Evolutionary conservation across 2,113 vertebrate species (phyloP).

Genomic region (Probosciger aterrimus): DNA sequence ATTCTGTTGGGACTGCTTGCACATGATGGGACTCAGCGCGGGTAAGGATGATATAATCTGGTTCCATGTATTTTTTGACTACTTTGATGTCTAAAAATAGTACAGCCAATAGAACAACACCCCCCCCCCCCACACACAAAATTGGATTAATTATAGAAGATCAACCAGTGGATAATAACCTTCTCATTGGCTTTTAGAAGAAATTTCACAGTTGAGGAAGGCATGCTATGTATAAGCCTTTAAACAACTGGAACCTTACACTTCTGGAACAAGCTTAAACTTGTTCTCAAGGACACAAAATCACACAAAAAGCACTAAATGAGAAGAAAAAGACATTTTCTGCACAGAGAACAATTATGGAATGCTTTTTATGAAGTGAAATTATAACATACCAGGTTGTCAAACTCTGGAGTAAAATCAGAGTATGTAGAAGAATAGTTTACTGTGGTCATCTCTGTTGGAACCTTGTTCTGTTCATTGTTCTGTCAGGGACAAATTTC

Average conservation of each 20-base stretch:
- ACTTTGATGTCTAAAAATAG: slow-evolving; percentile 51
- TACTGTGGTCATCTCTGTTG: background rate
- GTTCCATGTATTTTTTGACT: slow-evolving; percentile 6
- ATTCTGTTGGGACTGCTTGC: background rate
- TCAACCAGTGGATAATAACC: slow-evolving; percentile 37
- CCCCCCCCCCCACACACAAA: background rate
- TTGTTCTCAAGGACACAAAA: background rate
- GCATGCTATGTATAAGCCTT: background rate
- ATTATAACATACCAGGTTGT: background rate
- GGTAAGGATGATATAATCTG: slow-evolving; percentile 17
- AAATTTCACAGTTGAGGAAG: slow-evolving; percentile 28
- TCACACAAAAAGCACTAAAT: background rate
- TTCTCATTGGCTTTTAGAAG: slow-evolving; percentile 44
- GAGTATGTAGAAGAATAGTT: background rate
- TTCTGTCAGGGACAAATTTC: background rate
- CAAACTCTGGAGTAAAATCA: background rate
- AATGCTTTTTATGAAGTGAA: background rate
- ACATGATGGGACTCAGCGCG: background rate
- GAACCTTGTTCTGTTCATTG: background rate
- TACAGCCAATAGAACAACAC: background rate
- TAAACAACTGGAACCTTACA: background rate
- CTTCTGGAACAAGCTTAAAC: background rate
- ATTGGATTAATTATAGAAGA: slow-evolving; percentile 64
- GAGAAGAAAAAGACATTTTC: background rate
- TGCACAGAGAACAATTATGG: background rate